Evolutionary conservation across 2,888 invertebrate species (phyloP).

Genomic region (Xanthia icteritia): DNA sequence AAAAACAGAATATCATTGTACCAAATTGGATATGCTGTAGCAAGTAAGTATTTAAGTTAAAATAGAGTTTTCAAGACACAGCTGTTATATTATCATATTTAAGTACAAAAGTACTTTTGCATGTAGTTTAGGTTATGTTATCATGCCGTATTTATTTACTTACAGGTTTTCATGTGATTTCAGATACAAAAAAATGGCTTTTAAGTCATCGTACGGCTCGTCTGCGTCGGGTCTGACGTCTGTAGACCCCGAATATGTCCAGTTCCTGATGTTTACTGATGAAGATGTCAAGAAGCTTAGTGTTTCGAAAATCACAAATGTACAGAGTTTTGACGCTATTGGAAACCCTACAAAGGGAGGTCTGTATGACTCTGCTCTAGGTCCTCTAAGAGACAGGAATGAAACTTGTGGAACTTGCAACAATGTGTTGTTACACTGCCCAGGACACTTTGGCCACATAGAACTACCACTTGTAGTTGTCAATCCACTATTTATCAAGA

Average conservation of each 20-base stretch:
- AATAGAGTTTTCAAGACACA: not conserved
- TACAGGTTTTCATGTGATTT: conserved; percentile 45
- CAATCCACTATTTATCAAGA: conserved; percentile 96
- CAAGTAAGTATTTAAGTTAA: conserved; percentile 26
- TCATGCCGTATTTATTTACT: conserved; percentile 56
- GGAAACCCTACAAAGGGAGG: conserved; percentile 96
- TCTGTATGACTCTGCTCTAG: conserved; percentile 97
- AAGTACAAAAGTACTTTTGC: not conserved
- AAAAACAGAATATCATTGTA: not conserved
- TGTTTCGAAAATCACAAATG: conserved; percentile 94
- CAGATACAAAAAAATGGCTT: conserved; percentile 76
- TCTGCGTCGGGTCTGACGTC: conserved; percentile 77
- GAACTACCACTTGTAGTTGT: conserved; percentile 96
- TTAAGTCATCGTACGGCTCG: conserved; percentile 77
- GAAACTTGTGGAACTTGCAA: conserved; percentile 96
- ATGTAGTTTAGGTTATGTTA: conserved; percentile 64
- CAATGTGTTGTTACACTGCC: conserved; percentile 92
- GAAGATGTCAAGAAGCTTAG: conserved; percentile 95
- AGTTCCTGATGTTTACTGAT: conserved; percentile 93
- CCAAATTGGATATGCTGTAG: conserved; percentile 32
- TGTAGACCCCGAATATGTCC: conserved; percentile 85
- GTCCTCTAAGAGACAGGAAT: conserved; percentile 91
- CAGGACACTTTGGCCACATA: conserved; percentile 99
- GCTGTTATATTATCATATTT: not conserved
- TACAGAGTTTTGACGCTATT: conserved; percentile 94